A percentile compares a stretch with the other conserved stretches of the same genome.
Evolutionary conservation across 2,888 invertebrate species (phyloP).

Genomic region (Andrena hattorfiana): DNA sequence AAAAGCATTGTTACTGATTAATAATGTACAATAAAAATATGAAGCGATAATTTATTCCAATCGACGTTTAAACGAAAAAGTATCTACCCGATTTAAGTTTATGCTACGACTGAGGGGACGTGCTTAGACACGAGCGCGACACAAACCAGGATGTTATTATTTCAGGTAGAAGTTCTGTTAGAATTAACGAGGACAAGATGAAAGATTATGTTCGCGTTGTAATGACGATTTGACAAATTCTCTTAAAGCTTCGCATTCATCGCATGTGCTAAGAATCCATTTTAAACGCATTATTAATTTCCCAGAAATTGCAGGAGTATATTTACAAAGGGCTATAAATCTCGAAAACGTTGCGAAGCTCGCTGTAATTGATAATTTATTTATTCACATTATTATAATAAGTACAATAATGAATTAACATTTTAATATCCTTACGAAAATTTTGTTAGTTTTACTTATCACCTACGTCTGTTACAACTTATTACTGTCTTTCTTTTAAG

Average conservation of each 20-base stretch:
- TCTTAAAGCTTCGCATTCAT: neutral
- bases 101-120: constrained; percentile 36
- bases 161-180: constrained; percentile 78
- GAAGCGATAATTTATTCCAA: neutral
- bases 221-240: constrained; percentile 14
- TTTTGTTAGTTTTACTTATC: constrained; percentile 43
- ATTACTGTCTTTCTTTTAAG: constrained; percentile 47
- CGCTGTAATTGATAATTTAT: constrained; percentile 40
- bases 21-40: neutral
- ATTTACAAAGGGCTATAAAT: too few species aligned
- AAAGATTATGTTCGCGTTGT: constrained; percentile 20
- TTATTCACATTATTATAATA: constrained; percentile 49
- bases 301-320: too few species aligned
- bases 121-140: constrained; percentile 40
- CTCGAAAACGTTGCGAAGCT: neutral
- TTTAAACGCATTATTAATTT: too few species aligned
- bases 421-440: constrained; percentile 41
- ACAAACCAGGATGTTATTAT: constrained; percentile 76
- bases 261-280: too few species aligned
- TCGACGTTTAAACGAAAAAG: neutral
- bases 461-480: constrained; percentile 32
- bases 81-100: neutral
- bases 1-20: constrained; percentile 12
- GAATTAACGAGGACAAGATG: constrained; percentile 68
- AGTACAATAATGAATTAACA: constrained; percentile 49